Conservation (phyloP, 2,113 vertebrate genomes). For the Cephalopholis sonnerati region DNA sequence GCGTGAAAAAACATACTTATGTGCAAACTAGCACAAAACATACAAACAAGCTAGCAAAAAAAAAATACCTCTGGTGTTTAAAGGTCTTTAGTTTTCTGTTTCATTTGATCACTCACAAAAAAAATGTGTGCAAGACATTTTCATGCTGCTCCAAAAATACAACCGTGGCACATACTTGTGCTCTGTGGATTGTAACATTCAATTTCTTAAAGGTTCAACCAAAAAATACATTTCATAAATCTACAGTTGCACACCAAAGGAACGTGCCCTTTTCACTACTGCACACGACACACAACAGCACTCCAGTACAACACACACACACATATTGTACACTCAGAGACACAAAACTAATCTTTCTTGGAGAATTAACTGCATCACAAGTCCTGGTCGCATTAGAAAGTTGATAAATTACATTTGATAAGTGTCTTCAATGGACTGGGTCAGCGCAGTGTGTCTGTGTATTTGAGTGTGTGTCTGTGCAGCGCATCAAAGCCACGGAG, state of each 20-base stretch:
- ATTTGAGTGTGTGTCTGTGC: constrained; percentile 15
- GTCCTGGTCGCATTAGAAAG: constrained; percentile 59
- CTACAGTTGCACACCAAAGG: not conserved
- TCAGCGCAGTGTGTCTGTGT: constrained; percentile 18
- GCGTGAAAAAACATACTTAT: no score
- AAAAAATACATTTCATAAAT: constrained; percentile 15
- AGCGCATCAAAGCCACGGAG: constrained; percentile 33
- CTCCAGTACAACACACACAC: not conserved
- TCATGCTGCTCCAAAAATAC: not conserved
- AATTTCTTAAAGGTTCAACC: constrained; percentile 5
- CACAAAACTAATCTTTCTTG: constrained; percentile 48
- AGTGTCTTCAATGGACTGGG: constrained; percentile 49
- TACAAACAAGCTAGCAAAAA: no score
- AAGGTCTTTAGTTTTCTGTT: not conserved
- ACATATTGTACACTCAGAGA: not conserved
- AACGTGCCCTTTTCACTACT: constrained; percentile 2
- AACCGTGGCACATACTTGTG: not conserved
- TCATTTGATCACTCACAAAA: not conserved
- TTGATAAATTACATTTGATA: constrained; percentile 69
- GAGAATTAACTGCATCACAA: constrained; percentile 65
- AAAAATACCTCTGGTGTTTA: no score
- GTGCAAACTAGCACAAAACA: no score
- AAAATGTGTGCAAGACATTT: not conserved
- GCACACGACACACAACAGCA: not conserved
- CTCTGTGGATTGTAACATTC: not conserved